Evolutionary conservation across 2,888 invertebrate genomes (phyloP), one percentile per base, ranked within the genome.

Genomic region (Agriotes lineatus): DNA sequence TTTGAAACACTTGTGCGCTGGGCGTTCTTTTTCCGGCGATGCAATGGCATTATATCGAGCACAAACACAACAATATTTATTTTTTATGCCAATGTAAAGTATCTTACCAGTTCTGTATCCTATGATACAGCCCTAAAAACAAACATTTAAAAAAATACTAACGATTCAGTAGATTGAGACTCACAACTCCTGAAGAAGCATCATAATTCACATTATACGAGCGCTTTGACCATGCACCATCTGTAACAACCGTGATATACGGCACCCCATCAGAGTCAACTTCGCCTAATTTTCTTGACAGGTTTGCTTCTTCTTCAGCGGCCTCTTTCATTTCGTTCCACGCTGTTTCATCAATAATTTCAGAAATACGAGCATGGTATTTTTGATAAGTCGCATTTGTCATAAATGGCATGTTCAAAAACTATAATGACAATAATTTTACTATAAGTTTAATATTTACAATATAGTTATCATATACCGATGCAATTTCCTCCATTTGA

Each of bases 171-270:
- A 30, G 30, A 4, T 9, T 4, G 30, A 30, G 9, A 30, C 30
- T 30, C 9, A 30, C 72, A 1, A 62, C 59, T 20, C 52, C 50
- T 14, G 59, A 66, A 20, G 22, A 12, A 2, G 59, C 39, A 25
- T 66, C 33, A 12, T 59, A 60, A 39, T 66, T 66, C 2, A 25
- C 33, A 2, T 19, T 30, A 22, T 64, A 64, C 0, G 64, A 64
- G 3, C 57, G 16, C n/a, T 64, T 64, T 2, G 20, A 12, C 64
- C 57, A 57, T 56, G 64, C 45, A 30, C 44, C 63, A 12, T 63
- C 63, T 1, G 20, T 39, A 22, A 63, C 25, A n/a, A 63, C 63
- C 1, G 56, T 56, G 1, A 57, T 57, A 1, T 5, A 12, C 1
- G 57, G 57, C 18, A 57, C 18, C n/a, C 14, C 20, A 37, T 57